These are phyloP conservation scores for Cryptotis parvus DNA, from an alignment of 2,113 vertebrate species.

Conservation along the genomic window DNA sequence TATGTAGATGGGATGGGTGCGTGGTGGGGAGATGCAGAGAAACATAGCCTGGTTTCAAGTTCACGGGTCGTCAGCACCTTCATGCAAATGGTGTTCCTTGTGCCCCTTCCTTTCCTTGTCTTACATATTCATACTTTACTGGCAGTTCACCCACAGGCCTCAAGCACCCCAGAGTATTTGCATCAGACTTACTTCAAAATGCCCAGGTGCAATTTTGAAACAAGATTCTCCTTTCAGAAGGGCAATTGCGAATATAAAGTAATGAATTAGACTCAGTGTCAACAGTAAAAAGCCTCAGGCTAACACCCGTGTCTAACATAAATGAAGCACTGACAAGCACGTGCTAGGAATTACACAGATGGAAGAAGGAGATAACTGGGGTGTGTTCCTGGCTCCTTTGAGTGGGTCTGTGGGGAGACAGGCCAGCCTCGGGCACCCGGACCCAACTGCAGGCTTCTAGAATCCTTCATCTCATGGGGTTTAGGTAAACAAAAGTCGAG, in stretches of 20 bases:
- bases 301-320: neutral
- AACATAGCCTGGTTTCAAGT: conserved; percentile 76
- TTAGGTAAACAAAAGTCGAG: neutral
- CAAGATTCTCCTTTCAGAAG: conserved; percentile 63
- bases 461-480: neutral
- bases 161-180: neutral
- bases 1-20: neutral
- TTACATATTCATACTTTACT: neutral
- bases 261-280: conserved; percentile 32
- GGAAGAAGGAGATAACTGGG: neutral
- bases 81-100: conserved; percentile 64
- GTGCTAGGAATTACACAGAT: neutral
- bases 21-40: conserved; percentile 52
- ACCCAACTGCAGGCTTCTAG: no score
- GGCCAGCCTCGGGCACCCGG: neutral
- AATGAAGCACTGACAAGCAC: neutral
- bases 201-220: conserved; percentile 56
- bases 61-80: conserved; percentile 56
- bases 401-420: neutral
- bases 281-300: conserved; percentile 21
- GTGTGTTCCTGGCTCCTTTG: neutral
- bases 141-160: neutral
- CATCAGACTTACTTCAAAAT: conserved; percentile 27
- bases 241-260: conserved; percentile 16
- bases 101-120: neutral